Evolutionary conservation across 1,140 invertebrate genomes (phyloP).

Genomic region (Platyura marginata): DNA sequence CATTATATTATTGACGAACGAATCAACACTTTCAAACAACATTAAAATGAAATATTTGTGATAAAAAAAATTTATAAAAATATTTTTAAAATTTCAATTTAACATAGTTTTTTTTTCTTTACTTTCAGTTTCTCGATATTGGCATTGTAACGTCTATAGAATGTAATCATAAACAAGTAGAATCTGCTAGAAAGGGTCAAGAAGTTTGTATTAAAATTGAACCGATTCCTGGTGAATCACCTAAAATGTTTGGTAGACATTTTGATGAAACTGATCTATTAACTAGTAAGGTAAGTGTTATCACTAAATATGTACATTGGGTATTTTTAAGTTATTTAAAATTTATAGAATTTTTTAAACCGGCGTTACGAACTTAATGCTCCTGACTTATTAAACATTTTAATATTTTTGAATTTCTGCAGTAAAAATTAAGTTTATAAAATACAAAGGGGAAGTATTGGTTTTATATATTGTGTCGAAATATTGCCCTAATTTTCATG

Average conservation of each 20-base stretch:
- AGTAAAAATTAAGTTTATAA: no score
- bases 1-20: no score
- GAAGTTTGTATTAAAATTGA: constrained; percentile 99
- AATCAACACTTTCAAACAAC: no score
- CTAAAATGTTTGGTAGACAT: constrained; percentile 95
- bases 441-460: no score
- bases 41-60: no score
- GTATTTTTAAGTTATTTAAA: no score
- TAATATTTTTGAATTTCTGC: no score
- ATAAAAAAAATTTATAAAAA: no score
- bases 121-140: constrained; percentile 76
- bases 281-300: constrained; percentile 74
- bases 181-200: constrained; percentile 83
- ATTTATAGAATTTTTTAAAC: constrained; percentile 9
- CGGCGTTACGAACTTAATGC: constrained; percentile 10
- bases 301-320: no score
- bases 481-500: no score
- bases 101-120: constrained; percentile 8
- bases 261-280: constrained; percentile 93
- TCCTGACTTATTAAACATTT: constrained; percentile 20
- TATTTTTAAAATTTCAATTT: neutral
- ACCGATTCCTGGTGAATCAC: constrained; percentile 84
- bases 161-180: constrained; percentile 74
- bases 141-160: constrained; percentile 92
- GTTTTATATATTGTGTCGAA: no score